Evolutionary conservation across 1,140 invertebrate genomes (phyloP).

Genomic region (Stegodyphus dumicola): DNA sequence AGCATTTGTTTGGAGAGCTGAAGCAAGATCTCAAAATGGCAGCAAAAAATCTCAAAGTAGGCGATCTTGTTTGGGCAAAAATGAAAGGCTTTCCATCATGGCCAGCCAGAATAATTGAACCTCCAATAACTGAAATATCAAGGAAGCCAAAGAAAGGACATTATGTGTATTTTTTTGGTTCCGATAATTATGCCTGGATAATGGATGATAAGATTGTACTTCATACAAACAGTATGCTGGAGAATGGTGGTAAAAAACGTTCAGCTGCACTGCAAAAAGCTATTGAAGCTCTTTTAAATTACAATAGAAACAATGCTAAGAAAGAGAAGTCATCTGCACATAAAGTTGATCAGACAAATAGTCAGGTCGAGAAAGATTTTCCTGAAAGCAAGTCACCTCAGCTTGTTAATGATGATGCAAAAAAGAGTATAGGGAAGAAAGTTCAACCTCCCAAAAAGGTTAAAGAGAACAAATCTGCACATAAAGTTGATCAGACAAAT

Average conservation of each 20-base stretch:
- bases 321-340: background rate
- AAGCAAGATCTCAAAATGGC: slow-evolving; percentile 4
- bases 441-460: background rate
- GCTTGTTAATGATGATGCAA: background rate
- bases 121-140: slow-evolving; percentile 68
- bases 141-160: slow-evolving; percentile 65
- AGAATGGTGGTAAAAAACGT: background rate
- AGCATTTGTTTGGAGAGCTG: too few species aligned
- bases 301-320: background rate
- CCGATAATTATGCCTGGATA: slow-evolving; percentile 79
- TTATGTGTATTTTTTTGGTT: slow-evolving; percentile 94
- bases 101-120: slow-evolving; percentile 66
- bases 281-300: background rate
- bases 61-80: slow-evolving; percentile 66
- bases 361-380: background rate
- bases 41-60: slow-evolving; percentile 49
- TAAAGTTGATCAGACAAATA: background rate
- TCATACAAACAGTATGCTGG: background rate
- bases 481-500: background rate
- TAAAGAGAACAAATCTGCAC: background rate
- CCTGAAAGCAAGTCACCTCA: background rate
- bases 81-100: slow-evolving; percentile 67
- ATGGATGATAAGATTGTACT: slow-evolving; percentile 13
- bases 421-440: background rate
- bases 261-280: background rate